Percentiles rank a stretch among this genome's conserved stretches.
These are phyloP conservation scores for Pinna nobilis DNA, from an alignment of 1,140 invertebrate genomes.

Conservation along the genomic window DNA sequence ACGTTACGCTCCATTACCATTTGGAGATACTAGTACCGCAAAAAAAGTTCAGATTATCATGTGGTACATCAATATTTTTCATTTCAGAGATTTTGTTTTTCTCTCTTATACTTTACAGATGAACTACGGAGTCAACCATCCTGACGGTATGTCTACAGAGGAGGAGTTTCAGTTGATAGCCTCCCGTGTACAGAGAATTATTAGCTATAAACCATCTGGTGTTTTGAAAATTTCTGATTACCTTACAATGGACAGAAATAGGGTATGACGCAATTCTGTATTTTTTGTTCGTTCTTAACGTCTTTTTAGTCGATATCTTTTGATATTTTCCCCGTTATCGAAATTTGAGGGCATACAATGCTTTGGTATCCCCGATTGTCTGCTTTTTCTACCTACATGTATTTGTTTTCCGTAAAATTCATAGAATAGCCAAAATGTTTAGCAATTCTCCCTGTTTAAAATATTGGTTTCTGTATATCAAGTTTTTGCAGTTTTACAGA, in stretches of 20 bases:
- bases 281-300: neutral
- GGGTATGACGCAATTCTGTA: no score
- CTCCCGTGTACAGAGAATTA: neutral
- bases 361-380: no score
- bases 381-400: no score
- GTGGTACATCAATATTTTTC: no score
- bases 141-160: conserved; percentile 11
- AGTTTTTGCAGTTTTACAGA: no score
- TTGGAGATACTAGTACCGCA: neutral
- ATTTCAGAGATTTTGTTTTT: neutral
- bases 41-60: neutral
- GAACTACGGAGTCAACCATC: conserved; percentile 12
- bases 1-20: neutral
- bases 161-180: conserved; percentile 2
- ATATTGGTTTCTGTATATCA: no score
- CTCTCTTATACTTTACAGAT: conserved; percentile 1
- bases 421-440: no score
- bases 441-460: no score
- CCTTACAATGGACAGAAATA: conserved; percentile 14
- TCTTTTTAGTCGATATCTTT: neutral
- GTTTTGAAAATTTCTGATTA: neutral
- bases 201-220: neutral
- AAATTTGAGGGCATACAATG: no score
- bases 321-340: neutral
- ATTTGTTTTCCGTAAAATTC: no score